phyloP scores from a whole-genome alignment of 2,113 vertebrate genomes.

The Amia ocellicauda region DNA sequence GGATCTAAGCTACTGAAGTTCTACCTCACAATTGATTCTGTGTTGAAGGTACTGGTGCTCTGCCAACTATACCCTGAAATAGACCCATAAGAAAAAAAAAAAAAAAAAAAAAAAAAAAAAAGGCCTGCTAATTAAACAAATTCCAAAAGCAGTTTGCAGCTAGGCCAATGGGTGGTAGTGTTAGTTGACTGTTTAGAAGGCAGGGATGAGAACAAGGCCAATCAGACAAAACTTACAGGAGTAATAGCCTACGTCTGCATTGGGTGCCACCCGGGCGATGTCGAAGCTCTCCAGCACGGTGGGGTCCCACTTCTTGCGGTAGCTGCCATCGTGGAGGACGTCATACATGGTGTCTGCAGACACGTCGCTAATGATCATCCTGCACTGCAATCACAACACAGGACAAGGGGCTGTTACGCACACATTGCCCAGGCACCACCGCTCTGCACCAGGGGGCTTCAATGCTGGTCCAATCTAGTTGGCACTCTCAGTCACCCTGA shows the following conservation, averaged over 20 bases:
- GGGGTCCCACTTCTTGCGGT: slow-evolving; percentile 60
- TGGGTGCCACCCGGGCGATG: slow-evolving; percentile 57
- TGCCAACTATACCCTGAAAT: no score
- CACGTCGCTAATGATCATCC: slow-evolving; percentile 56
- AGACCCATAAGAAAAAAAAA: no score
- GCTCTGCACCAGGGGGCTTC: no score
- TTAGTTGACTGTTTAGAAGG: no score
- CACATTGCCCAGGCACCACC: no score
- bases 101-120: not conserved
- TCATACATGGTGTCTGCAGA: slow-evolving; percentile 64
- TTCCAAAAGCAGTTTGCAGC: not conserved
- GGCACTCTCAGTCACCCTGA: no score
- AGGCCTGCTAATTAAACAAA: not conserved
- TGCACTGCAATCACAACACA: slow-evolving; percentile 45
- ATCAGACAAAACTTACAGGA: slow-evolving; percentile 68
- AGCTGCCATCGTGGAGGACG: slow-evolving; percentile 57
- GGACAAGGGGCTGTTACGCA: no score
- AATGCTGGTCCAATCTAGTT: no score
- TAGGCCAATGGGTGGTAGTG: not conserved
- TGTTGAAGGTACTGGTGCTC: no score
- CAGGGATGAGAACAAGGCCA: no score
- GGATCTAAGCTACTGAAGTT: no score
- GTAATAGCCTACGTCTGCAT: slow-evolving; percentile 67
- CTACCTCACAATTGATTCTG: no score
- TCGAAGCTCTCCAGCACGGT: slow-evolving; percentile 59